These are phyloP conservation scores for Chaetogeoica ovagalla DNA, from an alignment of 2,888 invertebrate genomes.

Conservation along the genomic window DNA sequence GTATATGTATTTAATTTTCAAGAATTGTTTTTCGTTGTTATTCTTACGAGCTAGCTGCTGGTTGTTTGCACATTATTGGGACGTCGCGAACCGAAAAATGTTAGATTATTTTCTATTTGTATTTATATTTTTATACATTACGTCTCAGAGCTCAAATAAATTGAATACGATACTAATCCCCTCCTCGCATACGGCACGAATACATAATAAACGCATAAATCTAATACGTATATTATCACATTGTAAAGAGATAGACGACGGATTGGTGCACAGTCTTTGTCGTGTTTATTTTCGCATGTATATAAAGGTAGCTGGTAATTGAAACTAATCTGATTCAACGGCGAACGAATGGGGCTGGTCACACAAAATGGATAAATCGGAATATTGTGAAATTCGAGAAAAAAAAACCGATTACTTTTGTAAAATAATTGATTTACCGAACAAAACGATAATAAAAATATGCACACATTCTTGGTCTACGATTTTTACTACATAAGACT, in stretches of 20 bases:
- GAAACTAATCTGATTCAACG: no score
- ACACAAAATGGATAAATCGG: no score
- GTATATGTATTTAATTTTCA: no score
- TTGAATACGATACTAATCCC: slow-evolving; percentile 20
- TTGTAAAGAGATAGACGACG: background rate
- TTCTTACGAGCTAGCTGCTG: background rate
- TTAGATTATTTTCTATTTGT: background rate
- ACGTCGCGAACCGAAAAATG: background rate
- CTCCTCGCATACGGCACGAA: background rate
- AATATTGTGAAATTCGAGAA: no score
- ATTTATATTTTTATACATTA: slow-evolving; percentile 8
- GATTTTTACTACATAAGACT: no score
- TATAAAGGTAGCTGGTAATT: no score
- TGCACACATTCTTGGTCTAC: no score
- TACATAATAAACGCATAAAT: slow-evolving; percentile 7
- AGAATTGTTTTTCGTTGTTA: background rate
- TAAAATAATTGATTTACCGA: no score
- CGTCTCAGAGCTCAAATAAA: slow-evolving; percentile 2
- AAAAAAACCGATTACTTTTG: no score
- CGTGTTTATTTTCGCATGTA: no score
- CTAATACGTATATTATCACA: background rate
- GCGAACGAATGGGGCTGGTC: no score
- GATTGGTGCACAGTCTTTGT: background rate
- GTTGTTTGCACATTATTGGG: slow-evolving; percentile 15
- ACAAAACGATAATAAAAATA: no score